A percentile compares a stretch with the other conserved stretches of the same genome.
These are phyloP conservation scores for Sphaeridia pumilis DNA, from an alignment of 2,888 invertebrate genomes.

Conservation along the genomic window DNA sequence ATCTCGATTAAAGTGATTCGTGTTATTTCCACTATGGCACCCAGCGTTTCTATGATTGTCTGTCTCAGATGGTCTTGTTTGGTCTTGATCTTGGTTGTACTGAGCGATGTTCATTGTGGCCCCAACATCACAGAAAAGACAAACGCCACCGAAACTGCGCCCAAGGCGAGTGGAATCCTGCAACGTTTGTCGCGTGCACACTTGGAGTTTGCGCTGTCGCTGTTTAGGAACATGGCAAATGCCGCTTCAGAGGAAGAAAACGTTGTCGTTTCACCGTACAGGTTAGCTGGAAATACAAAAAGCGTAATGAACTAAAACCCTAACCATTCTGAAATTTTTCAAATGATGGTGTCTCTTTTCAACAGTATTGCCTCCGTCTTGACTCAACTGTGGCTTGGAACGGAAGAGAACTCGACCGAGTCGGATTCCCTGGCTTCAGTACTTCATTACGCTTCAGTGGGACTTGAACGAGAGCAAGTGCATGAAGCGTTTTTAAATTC, in stretches of 20 bases:
- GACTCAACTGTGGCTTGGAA: constrained; percentile 38
- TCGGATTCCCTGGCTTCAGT: constrained; percentile 35
- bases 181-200: constrained; percentile 36
- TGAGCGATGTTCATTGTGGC: no score
- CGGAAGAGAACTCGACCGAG: constrained; percentile 36
- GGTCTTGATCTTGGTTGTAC: no score
- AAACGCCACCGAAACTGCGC: not conserved
- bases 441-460: constrained; percentile 36
- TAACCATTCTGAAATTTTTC: constrained; percentile 1
- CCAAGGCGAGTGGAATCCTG: no score
- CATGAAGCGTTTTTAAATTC: constrained; percentile 30
- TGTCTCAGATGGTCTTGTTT: no score
- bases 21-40: no score
- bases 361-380: constrained; percentile 36
- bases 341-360: no score
- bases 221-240: constrained; percentile 34
- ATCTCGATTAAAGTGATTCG: no score
- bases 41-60: no score
- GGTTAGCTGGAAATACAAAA: constrained; percentile 12
- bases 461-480: constrained; percentile 34
- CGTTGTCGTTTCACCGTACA: constrained; percentile 35
- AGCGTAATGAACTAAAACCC: not conserved
- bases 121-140: not conserved
- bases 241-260: constrained; percentile 33
- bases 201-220: constrained; percentile 37